Percentiles rank a stretch among this genome's conserved stretches.
phyloP scores from a whole-genome alignment of 2,888 invertebrate species.

The Thalpophila matura region DNA sequence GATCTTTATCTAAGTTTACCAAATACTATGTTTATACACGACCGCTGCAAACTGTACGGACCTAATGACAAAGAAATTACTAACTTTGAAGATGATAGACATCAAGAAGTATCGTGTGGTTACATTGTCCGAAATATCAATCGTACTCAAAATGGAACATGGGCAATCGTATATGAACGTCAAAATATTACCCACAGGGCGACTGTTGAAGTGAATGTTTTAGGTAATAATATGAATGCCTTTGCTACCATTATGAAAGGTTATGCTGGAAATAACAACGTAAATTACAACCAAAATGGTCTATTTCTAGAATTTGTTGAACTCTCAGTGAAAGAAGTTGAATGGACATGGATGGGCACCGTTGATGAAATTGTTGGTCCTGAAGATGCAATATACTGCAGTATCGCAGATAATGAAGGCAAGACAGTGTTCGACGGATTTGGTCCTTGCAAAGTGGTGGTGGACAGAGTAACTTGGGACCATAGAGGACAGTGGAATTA shows the following conservation, averaged over 20 bases:
- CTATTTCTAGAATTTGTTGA: constrained; percentile 21
- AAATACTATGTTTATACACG: constrained; percentile 62
- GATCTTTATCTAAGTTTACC: constrained; percentile 75
- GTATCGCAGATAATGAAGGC: constrained; percentile 67
- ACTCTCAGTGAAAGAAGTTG: constrained; percentile 18
- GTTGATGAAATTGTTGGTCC: constrained; percentile 73
- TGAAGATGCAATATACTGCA: constrained; percentile 78
- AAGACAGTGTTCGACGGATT: constrained; percentile 74
- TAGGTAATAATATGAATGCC: constrained; percentile 73
- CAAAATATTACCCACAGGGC: constrained; percentile 73
- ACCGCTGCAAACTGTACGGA: constrained; percentile 74
- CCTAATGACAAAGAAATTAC: constrained; percentile 63
- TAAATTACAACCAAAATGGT: background rate
- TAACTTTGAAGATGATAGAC: constrained; percentile 61
- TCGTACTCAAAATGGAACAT: constrained; percentile 69
- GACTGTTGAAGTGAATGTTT: constrained; percentile 68
- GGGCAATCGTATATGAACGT: constrained; percentile 78
- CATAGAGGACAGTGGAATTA: constrained; percentile 79
- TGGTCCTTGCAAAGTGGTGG: constrained; percentile 73
- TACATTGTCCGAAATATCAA: constrained; percentile 70
- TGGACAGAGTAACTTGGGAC: constrained; percentile 70
- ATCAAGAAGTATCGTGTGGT: constrained; percentile 71
- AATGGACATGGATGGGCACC: constrained; percentile 62
- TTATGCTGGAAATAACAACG: background rate
- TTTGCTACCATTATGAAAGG: no score